Evolutionary conservation across 2,113 vertebrate genomes (phyloP).

Genomic region (Apteryx mantelli): DNA sequence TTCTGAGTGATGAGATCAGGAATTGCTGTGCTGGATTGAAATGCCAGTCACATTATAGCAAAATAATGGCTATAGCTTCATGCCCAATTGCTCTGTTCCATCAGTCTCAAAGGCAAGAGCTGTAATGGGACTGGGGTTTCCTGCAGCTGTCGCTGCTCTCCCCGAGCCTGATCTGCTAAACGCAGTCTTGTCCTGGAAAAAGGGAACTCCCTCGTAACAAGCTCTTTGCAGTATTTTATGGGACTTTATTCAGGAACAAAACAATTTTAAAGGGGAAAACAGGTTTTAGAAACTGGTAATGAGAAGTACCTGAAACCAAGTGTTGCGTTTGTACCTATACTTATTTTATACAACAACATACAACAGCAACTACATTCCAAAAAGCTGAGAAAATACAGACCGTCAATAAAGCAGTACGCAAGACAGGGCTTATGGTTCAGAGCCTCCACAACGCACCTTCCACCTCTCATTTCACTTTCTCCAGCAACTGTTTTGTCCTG

Average conservation of each 20-base stretch:
- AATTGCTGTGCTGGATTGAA: neutral
- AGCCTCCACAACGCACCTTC: neutral
- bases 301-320: neutral
- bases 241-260: neutral
- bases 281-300: neutral
- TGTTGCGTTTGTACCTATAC: neutral
- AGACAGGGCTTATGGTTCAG: neutral
- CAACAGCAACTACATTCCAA: neutral
- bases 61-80: neutral
- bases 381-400: neutral
- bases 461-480: neutral
- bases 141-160: neutral
- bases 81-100: neutral
- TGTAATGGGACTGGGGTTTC: neutral
- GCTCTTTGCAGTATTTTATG: neutral
- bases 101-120: neutral
- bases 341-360: neutral
- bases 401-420: no score
- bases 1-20: neutral
- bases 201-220: neutral
- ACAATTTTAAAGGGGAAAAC: neutral
- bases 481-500: neutral
- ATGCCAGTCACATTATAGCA: neutral
- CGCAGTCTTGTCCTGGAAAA: neutral
- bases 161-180: neutral